Percentiles rank a stretch among this genome's conserved stretches.
phyloP scores from a whole-genome alignment of 2,113 vertebrate genomes.

The Pterophyllum scalare region DNA sequence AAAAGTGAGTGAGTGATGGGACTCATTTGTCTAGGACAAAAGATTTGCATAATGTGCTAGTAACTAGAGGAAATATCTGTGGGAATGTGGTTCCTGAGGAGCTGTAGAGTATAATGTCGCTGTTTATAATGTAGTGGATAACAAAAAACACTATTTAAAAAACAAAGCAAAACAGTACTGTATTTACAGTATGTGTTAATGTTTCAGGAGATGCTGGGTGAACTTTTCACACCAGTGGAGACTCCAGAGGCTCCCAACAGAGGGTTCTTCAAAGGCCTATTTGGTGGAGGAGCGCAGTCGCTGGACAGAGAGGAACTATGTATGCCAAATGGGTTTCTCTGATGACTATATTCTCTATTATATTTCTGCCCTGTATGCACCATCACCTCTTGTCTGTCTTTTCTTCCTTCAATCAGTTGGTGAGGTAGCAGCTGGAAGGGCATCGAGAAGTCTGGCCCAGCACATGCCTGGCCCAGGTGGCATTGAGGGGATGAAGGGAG shows the following conservation, averaged over 20 bases:
- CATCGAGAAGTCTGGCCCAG: conserved; percentile 94
- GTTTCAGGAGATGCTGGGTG: conserved; percentile 96
- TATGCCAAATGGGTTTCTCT: conserved; percentile 76
- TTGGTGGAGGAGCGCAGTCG: conserved; percentile 96
- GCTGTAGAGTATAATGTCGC: neutral
- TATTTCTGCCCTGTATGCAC: neutral
- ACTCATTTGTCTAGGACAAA: neutral
- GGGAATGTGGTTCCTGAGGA: too few species aligned
- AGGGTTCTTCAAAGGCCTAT: conserved; percentile 98
- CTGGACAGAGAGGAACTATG: conserved; percentile 98
- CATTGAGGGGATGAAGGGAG: conserved; percentile 97
- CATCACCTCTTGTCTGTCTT: neutral
- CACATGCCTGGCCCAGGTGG: conserved; percentile 96
- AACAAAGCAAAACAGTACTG: neutral
- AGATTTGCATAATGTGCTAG: neutral
- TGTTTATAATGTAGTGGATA: neutral
- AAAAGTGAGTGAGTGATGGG: too few species aligned
- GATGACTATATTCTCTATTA: neutral
- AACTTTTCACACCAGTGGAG: conserved; percentile 97
- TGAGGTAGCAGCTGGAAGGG: conserved; percentile 91
- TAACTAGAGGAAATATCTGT: neutral
- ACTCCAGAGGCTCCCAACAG: conserved; percentile 98
- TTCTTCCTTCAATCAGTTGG: conserved; percentile 82
- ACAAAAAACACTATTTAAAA: neutral
- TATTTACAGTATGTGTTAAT: conserved; percentile 16